Evolutionary conservation across 2,888 invertebrate genomes (phyloP), one percentile per base, ranked within the genome.

Genomic region (Agrotis clavis): DNA sequence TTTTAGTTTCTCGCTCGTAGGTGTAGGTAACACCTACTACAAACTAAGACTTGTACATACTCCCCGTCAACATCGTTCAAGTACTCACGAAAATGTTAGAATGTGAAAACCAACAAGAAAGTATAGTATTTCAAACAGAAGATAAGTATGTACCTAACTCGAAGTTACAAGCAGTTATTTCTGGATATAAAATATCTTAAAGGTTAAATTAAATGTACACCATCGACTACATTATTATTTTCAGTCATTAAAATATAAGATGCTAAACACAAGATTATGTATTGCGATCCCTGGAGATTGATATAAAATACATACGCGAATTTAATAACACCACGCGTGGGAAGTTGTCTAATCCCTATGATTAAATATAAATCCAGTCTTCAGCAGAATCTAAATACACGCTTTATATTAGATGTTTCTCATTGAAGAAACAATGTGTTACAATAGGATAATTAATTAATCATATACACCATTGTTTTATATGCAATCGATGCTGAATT

Each of bases 121-220:
- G 57, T 71, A 59, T 71, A 71, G 59, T n/a, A 72, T 79, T 81
- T 79, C 79, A 79, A 71, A 81, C 25, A 71, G 25, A 41, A 68
- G 41, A 54, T 63, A 62, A 80, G 75, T 63, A 19, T 62, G 53
- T 25, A n/a, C n/a, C n/a, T n/a, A 59, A 53, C 35, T 63, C 18
- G 18, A 60, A 41, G 35, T 18, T 45, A 25, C 50, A 51, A 13
- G 14, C 48, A 18, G 21, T 64, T 56, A 64, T 53, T 64, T 65
- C 76, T 56, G 51, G 30, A 48, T 68, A 30, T 63, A 54, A 56
- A 54, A 51, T 61, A 53, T 51, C n/a, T 25, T 41, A 64, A 56
- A 64, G 54, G 81, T 68, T 68, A 62, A 41, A 35, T 68, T 63
- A 62, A 41, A 35, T 30, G 45, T 51, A 56, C 6, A 7, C 35